phyloP scores from a whole-genome alignment of 2,797 vertebrate species.

The Pelobates cultripes region DNA sequence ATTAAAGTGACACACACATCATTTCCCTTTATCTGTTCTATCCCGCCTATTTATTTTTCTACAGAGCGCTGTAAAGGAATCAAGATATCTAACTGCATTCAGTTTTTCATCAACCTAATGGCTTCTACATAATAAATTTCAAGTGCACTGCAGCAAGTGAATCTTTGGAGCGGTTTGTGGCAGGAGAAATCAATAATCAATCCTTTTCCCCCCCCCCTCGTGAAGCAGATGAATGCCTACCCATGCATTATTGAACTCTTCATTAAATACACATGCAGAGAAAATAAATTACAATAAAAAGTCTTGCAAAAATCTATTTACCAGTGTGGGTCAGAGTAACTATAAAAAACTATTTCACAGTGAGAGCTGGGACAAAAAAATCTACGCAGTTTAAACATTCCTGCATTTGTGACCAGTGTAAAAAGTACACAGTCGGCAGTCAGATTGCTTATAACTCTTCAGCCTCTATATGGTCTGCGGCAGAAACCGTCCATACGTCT shows the following conservation, averaged over 20 bases:
- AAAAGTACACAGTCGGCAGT: neutral
- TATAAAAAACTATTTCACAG: conserved; percentile 39
- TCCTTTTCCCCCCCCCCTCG: conserved; percentile 2
- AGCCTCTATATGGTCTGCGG: too few relatives aligned
- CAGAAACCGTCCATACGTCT: too few relatives aligned
- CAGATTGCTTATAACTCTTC: neutral
- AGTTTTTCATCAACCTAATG: conserved; percentile 38
- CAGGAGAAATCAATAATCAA: conserved; percentile 44
- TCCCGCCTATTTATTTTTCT: conserved; percentile 32
- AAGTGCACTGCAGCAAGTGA: conserved; percentile 41
- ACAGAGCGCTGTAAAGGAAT: conserved; percentile 25
- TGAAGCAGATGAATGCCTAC: conserved; percentile 37
- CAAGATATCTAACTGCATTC: conserved; percentile 37
- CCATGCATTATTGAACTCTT: conserved; percentile 51
- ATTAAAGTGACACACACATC: conserved; percentile 37
- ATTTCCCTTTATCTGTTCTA: conserved; percentile 18
- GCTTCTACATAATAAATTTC: conserved; percentile 46
- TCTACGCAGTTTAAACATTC: neutral
- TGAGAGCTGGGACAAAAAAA: conserved; percentile 7
- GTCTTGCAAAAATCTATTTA: conserved; percentile 30
- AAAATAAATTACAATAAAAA: conserved; percentile 48
- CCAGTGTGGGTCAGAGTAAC: conserved; percentile 37
- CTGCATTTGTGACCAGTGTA: conserved; percentile 1
- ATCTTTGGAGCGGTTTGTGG: conserved; percentile 17
- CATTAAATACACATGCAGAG: conserved; percentile 47